These are phyloP conservation scores for Xanthostigma xanthostigma DNA, from an alignment of 2,888 invertebrate genomes.

Conservation along the genomic window DNA sequence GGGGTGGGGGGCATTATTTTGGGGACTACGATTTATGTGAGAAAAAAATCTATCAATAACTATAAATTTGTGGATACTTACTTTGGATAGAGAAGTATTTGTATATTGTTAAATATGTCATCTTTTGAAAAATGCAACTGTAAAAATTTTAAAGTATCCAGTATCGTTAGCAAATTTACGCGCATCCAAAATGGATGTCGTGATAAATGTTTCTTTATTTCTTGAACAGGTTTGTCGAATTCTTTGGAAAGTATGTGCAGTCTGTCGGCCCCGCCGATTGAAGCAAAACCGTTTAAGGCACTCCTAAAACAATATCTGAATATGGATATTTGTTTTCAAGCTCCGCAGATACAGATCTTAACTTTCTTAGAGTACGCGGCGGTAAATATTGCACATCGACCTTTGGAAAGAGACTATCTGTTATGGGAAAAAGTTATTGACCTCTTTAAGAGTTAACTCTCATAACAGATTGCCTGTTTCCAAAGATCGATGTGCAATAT, in stretches of 20 bases:
- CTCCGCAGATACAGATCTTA: too few species aligned
- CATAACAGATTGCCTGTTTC: too few species aligned
- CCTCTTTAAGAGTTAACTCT: too few species aligned
- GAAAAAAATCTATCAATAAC: too few species aligned
- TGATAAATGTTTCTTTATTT: conserved; percentile 27
- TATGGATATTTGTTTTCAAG: too few species aligned
- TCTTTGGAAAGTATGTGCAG: conserved; percentile 27
- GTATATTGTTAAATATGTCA: conserved; percentile 43
- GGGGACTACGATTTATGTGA: not conserved
- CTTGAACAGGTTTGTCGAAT: conserved; percentile 19
- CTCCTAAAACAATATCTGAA: conserved; percentile 27
- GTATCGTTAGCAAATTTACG: conserved; percentile 40
- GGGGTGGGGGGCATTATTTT: too few species aligned
- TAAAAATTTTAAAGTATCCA: conserved; percentile 42
- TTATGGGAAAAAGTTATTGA: too few species aligned
- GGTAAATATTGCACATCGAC: too few species aligned
- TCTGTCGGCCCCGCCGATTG: conserved; percentile 32
- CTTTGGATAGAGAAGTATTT: conserved; percentile 53
- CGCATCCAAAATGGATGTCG: conserved; percentile 50
- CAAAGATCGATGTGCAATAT: too few species aligned
- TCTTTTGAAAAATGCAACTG: conserved; percentile 31
- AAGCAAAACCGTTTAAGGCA: conserved; percentile 38
- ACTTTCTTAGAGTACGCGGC: too few species aligned
- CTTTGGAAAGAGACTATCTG: too few species aligned
- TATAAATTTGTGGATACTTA: conserved; percentile 25